Percentiles rank a stretch among this genome's conserved stretches.
These are phyloP conservation scores for Enteromius thamalakanensis DNA, from an alignment of 2,797 vertebrate species.

Conservation along the genomic window DNA sequence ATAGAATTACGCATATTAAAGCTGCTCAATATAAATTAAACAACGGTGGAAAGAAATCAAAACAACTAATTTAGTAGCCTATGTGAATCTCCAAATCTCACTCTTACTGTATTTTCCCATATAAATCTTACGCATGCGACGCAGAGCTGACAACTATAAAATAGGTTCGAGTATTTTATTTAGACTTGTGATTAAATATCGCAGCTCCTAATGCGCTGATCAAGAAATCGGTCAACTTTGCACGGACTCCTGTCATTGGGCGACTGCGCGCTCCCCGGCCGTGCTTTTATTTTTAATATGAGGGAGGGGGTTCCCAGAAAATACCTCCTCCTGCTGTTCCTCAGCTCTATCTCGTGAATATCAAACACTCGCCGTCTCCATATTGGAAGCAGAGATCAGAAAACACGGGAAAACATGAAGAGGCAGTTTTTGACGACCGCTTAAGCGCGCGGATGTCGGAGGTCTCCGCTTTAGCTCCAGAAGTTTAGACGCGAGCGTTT, in stretches of 20 bases:
- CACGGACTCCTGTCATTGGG: slow-evolving; percentile 2
- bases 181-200: not conserved
- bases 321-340: slow-evolving; percentile 76
- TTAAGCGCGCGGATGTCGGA: not conserved
- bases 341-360: slow-evolving; percentile 70
- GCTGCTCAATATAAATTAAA: not conserved
- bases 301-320: slow-evolving; percentile 64
- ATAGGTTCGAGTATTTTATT: not conserved
- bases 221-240: slow-evolving; percentile 18
- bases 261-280: slow-evolving; percentile 8
- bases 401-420: slow-evolving; percentile 52
- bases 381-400: slow-evolving; percentile 74
- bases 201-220: not conserved
- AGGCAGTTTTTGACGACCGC: slow-evolving; percentile 14
- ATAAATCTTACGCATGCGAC: not conserved
- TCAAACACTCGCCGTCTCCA: slow-evolving; percentile 80
- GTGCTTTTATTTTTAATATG: slow-evolving; percentile 62
- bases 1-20: not conserved
- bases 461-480: not conserved
- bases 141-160: not conserved
- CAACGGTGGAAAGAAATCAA: not conserved
- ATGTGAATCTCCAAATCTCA: not conserved
- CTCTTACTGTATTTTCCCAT: not conserved
- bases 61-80: not conserved
- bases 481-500: slow-evolving; percentile 22